Percentiles rank a stretch among this genome's conserved stretches.
Evolutionary conservation across 2,797 vertebrate genomes (phyloP).

Genomic region (Sciurus vulgaris): DNA sequence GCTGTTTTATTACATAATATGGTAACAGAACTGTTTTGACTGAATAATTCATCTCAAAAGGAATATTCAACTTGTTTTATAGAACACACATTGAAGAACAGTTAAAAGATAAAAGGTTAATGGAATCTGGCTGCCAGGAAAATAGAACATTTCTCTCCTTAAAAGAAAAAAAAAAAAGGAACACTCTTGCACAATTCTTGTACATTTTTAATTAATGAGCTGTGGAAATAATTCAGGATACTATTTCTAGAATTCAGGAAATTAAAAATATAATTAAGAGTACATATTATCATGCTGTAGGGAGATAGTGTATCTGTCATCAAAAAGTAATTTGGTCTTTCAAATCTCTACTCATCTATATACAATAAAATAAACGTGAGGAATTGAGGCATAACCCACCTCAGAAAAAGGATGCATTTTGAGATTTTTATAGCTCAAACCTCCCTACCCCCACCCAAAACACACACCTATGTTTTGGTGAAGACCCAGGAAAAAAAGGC

Average conservation of each 20-base stretch:
- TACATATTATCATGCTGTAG: rapidly evolving
- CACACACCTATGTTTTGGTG: not conserved
- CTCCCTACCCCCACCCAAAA: not conserved
- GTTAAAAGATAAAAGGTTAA: slow-evolving; percentile 65
- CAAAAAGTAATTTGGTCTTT: slow-evolving; percentile 69
- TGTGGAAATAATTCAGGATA: slow-evolving; percentile 73
- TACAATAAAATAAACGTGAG: not conserved
- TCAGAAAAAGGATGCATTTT: not conserved
- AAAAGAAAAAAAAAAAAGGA: slow-evolving; percentile 16
- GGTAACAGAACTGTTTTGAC: slow-evolving; percentile 64
- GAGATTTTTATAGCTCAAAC: not conserved
- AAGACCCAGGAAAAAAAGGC: not conserved
- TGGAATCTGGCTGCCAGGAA: not conserved
- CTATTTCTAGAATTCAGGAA: slow-evolving; percentile 68
- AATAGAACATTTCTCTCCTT: slow-evolving; percentile 58
- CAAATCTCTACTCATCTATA: not conserved
- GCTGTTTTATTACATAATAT: slow-evolving; percentile 39
- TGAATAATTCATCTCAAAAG: slow-evolving; percentile 73
- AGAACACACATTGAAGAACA: not conserved
- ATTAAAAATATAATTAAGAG: slow-evolving; percentile 79
- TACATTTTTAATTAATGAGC: slow-evolving; percentile 75
- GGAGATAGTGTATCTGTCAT: slow-evolving; percentile 24
- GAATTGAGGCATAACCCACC: rapidly evolving
- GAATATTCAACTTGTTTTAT: slow-evolving; percentile 29
- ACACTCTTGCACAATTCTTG: not conserved